phyloP scores from a whole-genome alignment of 23 tunicate genomes.

The Ascidia mentula region DNA sequence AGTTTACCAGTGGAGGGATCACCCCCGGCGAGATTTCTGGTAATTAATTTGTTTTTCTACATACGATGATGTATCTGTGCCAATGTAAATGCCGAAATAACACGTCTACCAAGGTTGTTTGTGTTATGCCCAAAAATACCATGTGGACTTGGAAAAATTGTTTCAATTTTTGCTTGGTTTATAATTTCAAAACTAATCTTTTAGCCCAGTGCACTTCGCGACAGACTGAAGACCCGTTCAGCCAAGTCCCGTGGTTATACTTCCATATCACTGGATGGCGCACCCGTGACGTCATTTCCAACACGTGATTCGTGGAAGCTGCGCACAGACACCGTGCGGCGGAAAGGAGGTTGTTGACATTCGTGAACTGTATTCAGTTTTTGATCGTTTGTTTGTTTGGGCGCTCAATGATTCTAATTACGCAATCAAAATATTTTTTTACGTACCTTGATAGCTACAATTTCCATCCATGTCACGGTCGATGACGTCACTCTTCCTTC shows the following conservation, averaged over 20 bases:
- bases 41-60: too few species aligned
- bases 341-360: slow-evolving; percentile 67
- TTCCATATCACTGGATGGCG: slow-evolving; percentile 61
- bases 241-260: slow-evolving; percentile 53
- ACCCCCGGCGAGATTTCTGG: slow-evolving; percentile 31
- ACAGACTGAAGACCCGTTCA: slow-evolving; percentile 32
- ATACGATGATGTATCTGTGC: too few species aligned
- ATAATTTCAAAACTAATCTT: too few species aligned
- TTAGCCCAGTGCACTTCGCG: slow-evolving; percentile 39
- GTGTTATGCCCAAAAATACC: too few species aligned
- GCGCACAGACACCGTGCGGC: slow-evolving; percentile 75
- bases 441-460: slow-evolving; percentile 44
- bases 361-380: background rate
- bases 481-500: slow-evolving; percentile 81
- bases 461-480: slow-evolving; percentile 53
- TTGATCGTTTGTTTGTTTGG: background rate
- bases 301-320: slow-evolving; percentile 88
- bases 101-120: too few species aligned
- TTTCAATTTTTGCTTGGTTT: too few species aligned
- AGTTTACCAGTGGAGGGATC: slow-evolving; percentile 35
- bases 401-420: background rate
- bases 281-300: slow-evolving; percentile 79
- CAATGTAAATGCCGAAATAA: too few species aligned
- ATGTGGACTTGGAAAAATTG: too few species aligned
- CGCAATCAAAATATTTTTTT: background rate